Conservation (phyloP, 2,797 vertebrate genomes). For the Phalanger gymnotis region DNA sequence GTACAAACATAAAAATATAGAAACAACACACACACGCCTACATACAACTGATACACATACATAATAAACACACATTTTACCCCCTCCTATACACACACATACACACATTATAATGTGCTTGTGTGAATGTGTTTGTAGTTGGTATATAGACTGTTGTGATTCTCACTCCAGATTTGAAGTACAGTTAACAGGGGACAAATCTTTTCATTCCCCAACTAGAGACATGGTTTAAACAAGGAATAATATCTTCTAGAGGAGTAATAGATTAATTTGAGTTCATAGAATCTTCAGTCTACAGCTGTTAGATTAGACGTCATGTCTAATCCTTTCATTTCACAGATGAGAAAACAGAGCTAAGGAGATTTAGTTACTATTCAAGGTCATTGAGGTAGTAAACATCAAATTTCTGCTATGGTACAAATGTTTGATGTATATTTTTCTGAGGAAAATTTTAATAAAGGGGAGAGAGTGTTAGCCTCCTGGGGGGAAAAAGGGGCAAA, state of each 20-base stretch:
- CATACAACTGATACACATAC: neutral
- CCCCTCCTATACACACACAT: too few species aligned
- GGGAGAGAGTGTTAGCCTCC: neutral
- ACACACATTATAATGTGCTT: too few species aligned
- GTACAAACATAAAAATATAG: neutral
- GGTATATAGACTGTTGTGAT: neutral
- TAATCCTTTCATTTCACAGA: neutral
- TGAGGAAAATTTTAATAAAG: neutral
- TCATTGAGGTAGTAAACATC: neutral
- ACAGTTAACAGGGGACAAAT: neutral
- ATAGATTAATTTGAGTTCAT: neutral
- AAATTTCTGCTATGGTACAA: neutral
- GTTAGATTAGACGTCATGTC: neutral
- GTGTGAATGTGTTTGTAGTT: neutral
- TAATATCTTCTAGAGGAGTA: neutral
- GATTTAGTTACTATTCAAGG: neutral
- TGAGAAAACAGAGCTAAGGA: neutral
- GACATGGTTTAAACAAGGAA: neutral
- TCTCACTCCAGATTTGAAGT: neutral
- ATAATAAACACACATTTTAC: neutral
- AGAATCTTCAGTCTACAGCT: neutral
- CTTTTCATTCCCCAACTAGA: neutral
- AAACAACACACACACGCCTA: neutral
- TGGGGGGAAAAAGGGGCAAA: fast-evolving
- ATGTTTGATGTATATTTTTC: neutral